A percentile compares a stretch with the other conserved stretches of the same genome.
phyloP scores from a whole-genome alignment of 2,113 vertebrate genomes.

The Ailuropoda melanoleuca region DNA sequence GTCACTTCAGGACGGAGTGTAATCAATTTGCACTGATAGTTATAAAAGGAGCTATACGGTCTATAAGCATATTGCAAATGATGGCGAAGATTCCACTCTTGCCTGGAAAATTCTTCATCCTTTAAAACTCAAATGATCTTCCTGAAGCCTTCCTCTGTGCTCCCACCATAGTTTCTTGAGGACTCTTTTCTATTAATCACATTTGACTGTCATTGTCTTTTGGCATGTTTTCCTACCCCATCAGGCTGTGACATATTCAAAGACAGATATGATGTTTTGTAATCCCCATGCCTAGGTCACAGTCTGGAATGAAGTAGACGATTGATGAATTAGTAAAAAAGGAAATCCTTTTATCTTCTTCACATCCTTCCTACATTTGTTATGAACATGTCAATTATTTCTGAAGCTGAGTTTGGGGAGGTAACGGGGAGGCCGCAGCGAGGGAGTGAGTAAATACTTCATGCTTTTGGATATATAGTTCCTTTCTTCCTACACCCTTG shows the following conservation, averaged over 20 bases:
- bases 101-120: background rate
- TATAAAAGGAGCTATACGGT: background rate
- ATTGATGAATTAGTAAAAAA: slow-evolving; percentile 10
- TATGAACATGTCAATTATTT: background rate
- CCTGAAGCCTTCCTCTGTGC: background rate
- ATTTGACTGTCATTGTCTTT: background rate
- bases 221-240: background rate
- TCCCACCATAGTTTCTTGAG: background rate
- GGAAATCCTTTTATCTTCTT: background rate
- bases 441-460: background rate
- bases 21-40: background rate
- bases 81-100: background rate
- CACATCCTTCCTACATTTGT: background rate
- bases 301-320: background rate
- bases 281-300: background rate
- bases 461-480: background rate
- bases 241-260: background rate
- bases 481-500: background rate
- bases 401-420: background rate
- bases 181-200: background rate
- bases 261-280: background rate
- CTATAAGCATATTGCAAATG: background rate
- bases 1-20: background rate
- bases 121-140: background rate
- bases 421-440: background rate